Evolutionary conservation across 2,888 invertebrate genomes (phyloP), one percentile per base, ranked within the genome.

Genomic region (Lissocephala sabroskyi): DNA sequence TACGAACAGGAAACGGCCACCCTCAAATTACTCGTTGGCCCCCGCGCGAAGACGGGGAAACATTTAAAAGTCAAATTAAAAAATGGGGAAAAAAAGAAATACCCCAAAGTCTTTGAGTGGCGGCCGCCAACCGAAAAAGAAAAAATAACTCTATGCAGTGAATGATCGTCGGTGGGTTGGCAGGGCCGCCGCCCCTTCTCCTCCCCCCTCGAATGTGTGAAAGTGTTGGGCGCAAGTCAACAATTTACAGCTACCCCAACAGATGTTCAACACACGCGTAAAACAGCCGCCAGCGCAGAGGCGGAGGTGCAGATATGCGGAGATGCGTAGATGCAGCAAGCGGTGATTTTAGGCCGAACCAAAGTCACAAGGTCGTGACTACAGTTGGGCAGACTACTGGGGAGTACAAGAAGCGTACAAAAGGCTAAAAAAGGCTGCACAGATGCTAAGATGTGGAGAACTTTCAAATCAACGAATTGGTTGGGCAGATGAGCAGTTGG

Each of bases 161-260:
- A n/a, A n/a, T n/a, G n/a, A n/a, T 13, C 32, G 45, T 33, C 18
- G 23, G 10, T 26, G 41, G 13, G 41, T 16, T 17, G n/a, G 23
- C 18, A 18, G 18, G 47, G 14, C 45, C 13, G 30, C 39, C 46
- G n/a, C n/a, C n/a, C n/a, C n/a, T n/a, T n/a, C n/a, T n/a, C n/a
- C n/a, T n/a, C n/a, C n/a, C n/a, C n/a, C n/a, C 37, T 30, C 17
- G 45, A 56, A 61, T 74, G 71, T 77, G 78, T 66, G 75, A 74
- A 77, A 71, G 64, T 74, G 56, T 65, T 77, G 58, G 23, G 23
- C 23, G 23, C 55, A 37, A 17, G 35, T 40, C n/a, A 52, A 18
- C 59, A 63, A 63, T 61, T 61, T 63, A 59, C 61, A 52, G 61
- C 59, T 56, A 61, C 63, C 63, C 63, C 45, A 35, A 55, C 45